Conservation (phyloP, 23 tunicate genomes). For the Botrylloides violaceus region DNA sequence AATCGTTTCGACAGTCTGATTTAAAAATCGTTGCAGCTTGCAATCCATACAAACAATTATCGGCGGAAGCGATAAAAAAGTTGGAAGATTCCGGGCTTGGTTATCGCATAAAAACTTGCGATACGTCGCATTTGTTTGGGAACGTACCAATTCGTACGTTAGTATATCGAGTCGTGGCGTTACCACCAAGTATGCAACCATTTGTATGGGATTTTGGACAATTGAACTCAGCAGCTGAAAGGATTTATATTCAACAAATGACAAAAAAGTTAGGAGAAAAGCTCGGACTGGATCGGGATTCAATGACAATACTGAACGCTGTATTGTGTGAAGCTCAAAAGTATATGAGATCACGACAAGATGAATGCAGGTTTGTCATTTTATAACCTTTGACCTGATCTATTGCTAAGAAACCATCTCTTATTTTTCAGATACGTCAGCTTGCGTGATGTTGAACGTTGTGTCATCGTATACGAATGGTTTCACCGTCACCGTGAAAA, state of each 20-base stretch:
- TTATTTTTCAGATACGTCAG: slow-evolving; percentile 26
- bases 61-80: slow-evolving; percentile 23
- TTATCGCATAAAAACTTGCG: slow-evolving; percentile 32
- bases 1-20: slow-evolving; percentile 28
- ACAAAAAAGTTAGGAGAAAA: slow-evolving; percentile 26
- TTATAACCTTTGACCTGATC: neutral
- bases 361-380: slow-evolving; percentile 44
- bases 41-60: slow-evolving; percentile 39
- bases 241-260: slow-evolving; percentile 56
- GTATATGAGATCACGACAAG: slow-evolving; percentile 37
- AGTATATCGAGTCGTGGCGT: slow-evolving; percentile 38
- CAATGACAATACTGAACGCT: slow-evolving; percentile 10
- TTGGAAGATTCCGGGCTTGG: slow-evolving; percentile 61
- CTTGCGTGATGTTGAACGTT: slow-evolving; percentile 54
- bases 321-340: slow-evolving; percentile 24
- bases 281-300: slow-evolving; percentile 13
- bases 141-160: slow-evolving; percentile 52
- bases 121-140: slow-evolving; percentile 33
- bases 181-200: slow-evolving; percentile 67
- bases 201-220: slow-evolving; percentile 70
- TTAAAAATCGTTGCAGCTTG: slow-evolving; percentile 54
- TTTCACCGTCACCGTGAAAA: slow-evolving; percentile 22
- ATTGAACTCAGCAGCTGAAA: slow-evolving; percentile 36
- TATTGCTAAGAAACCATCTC: neutral
- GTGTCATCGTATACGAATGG: slow-evolving; percentile 44